These are phyloP conservation scores for Danio rerio DNA, from an alignment of 2,113 vertebrate genomes.

Conservation along the genomic window DNA sequence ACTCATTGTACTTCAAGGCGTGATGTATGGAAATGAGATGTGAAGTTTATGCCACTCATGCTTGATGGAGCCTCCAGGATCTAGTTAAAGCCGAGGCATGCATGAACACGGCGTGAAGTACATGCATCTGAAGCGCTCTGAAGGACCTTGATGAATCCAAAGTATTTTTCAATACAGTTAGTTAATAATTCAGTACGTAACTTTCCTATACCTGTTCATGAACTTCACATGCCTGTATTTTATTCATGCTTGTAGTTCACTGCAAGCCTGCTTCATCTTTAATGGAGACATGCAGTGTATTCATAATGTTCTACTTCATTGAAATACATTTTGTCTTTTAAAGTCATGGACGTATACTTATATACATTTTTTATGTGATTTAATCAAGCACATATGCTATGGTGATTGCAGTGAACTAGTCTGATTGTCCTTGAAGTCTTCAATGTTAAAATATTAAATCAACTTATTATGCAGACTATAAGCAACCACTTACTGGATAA, in stretches of 20 bases:
- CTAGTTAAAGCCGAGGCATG: conserved; percentile 28
- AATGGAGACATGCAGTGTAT: neutral
- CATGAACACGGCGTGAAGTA: conserved; percentile 9
- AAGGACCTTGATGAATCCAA: conserved; percentile 33
- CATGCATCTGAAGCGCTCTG: conserved; percentile 19
- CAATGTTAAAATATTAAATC: neutral
- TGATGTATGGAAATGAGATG: conserved; percentile 35
- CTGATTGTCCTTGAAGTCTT: conserved; percentile 61
- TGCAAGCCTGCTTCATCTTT: conserved; percentile 16
- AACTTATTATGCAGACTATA: conserved; percentile 2
- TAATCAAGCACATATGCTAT: conserved; percentile 20
- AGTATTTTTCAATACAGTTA: conserved; percentile 29
- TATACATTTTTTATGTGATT: neutral
- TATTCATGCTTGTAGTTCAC: conserved; percentile 5
- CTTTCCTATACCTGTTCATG: conserved; percentile 9
- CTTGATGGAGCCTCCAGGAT: conserved; percentile 5
- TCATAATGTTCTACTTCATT: neutral
- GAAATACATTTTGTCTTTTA: neutral
- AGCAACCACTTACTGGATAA: neutral
- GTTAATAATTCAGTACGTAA: conserved; percentile 18
- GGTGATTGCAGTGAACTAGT: conserved; percentile 24
- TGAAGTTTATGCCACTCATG: conserved; percentile 15
- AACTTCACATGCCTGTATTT: conserved; percentile 16
- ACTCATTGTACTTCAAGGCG: conserved; percentile 21
- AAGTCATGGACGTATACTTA: neutral